Evolutionary conservation across 92 coral and sea anemone species (phyloP), one percentile per base, ranked within the genome.

Genomic region (Pocillopora grandis): DNA sequence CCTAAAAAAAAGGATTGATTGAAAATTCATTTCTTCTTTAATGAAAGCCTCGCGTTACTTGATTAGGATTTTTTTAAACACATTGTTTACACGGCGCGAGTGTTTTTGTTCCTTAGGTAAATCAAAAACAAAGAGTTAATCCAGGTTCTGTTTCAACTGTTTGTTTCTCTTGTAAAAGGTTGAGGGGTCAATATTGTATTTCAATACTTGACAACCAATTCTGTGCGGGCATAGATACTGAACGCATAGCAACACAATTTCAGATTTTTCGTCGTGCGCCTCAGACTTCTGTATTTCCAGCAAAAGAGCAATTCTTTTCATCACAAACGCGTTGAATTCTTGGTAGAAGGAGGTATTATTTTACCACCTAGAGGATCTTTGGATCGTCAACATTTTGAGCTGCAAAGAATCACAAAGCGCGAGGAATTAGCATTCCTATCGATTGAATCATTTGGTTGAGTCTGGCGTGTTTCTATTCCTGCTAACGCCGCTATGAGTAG

Each of bases 71-170:
- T 17, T 56, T 27, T 63, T 62, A 23, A 62, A 72, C 62, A 56
- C 78, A 49, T 58, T 83, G 73, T 74, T 74, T 83, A 18, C 86
- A 49, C 37, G 37, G 56, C 27, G 21, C 19, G 36, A 56, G 33
- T n/a, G 80, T 27, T 73, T 72, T 83, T 75, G 74, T 83, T 49
- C 64, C 15, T 71, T 10, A 37, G 23, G 74, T 71, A 49, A 77
- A 83, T 31, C 21, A 55, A 73, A 65, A 48, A 83, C 86, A 83
- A 83, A 59, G 65, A 74, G 7, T 3, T 83, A 74, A 83, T 83
- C 86, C 80, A 18, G 11, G 27, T 62, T 62, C 64, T 74, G 64
- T 27, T 73, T 20, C 27, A 31, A 18, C 37, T 74, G 86, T 83
- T 64, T 27, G 65, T 63, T 36, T 52, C 55, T 64, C 57, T 56